Evolutionary conservation across 2,113 vertebrate species (phyloP), one percentile per base, ranked within the genome.

Genomic region (Dissostichus mawsoni): DNA sequence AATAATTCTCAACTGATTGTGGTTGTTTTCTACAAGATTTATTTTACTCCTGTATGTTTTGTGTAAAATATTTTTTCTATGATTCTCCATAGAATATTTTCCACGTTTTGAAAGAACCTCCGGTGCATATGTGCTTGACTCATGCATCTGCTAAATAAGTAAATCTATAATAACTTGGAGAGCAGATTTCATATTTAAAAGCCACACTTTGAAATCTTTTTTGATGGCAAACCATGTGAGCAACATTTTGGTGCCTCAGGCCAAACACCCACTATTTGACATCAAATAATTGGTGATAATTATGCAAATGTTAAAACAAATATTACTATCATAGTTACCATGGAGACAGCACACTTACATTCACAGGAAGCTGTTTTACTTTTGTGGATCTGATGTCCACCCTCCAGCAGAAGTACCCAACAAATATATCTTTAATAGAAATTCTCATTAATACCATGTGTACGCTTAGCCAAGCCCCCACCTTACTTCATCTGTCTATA

Each of bases 261-360:
- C 65, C 20, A 51, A 58, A 76, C 78, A 48, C 47, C 56, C 36
- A 62, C 53, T 29, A 6, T 66, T 52, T 52, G 25, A 80, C 63
- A 73, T 59, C 33, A 80, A 74, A 47, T 74, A 61, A 68, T 74
- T 80, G 20, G 16, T 53, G 33, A 74, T 55, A 68, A 74, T 74
- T 74, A 80, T 80, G 59, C 18, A 58, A 71, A 65, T 70, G 36
- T 16, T 16, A 4, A 51, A 51, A 50, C 45, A 56, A 56, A 47
- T 29, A 33, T 63, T 64, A 20, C 14, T 29, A 52, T 65, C 45
- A 51, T n/a, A 18, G 58, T 82, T 70, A 64, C 73, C 73, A 76
- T 76, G 59, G 69, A 58, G 66, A 81, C 51, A 2, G 47, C 51
- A 29, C 36, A 41, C 69, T 70, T 47, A 57, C 10, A 53, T 17